Percentiles rank a stretch among this genome's conserved stretches.
Evolutionary conservation across 2,888 invertebrate genomes (phyloP).

Genomic region (Xestobium rufovillosum): DNA sequence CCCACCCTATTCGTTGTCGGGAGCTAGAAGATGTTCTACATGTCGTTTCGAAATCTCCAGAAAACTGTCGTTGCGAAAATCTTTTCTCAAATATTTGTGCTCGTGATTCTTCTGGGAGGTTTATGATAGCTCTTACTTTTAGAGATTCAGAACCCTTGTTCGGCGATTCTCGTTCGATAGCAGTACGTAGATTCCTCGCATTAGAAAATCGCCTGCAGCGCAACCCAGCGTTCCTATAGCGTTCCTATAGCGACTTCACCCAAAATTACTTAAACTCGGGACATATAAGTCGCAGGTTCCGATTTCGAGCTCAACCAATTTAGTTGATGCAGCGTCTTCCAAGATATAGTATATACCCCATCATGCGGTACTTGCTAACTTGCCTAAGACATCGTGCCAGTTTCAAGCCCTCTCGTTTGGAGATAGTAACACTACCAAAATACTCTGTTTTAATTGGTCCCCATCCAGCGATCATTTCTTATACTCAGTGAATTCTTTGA

Average conservation of each 20-base stretch:
- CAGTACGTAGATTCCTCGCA: background rate
- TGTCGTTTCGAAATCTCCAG: background rate
- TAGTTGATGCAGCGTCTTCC: background rate
- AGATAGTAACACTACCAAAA: no score
- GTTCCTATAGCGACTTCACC: constrained; percentile 11
- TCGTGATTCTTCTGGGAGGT: no score
- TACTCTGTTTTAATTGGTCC: no score
- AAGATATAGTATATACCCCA: constrained; percentile 19
- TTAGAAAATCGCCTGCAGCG: background rate
- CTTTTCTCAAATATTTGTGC: constrained; percentile 1
- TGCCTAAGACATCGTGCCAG: no score
- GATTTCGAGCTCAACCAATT: background rate
- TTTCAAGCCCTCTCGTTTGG: no score
- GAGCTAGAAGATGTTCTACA: constrained; percentile 2
- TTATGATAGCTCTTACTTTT: background rate
- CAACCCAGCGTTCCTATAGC: background rate
- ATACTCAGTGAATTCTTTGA: no score
- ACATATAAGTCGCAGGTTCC: constrained; percentile 12
- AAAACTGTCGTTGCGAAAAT: background rate
- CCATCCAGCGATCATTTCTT: no score
- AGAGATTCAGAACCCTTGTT: no score
- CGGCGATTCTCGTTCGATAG: background rate
- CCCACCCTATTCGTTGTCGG: no score
- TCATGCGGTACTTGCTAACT: constrained; percentile 12
- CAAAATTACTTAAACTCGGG: constrained; percentile 13